phyloP scores from a whole-genome alignment of 2,113 vertebrate species.

The Mesitornis unicolor region DNA sequence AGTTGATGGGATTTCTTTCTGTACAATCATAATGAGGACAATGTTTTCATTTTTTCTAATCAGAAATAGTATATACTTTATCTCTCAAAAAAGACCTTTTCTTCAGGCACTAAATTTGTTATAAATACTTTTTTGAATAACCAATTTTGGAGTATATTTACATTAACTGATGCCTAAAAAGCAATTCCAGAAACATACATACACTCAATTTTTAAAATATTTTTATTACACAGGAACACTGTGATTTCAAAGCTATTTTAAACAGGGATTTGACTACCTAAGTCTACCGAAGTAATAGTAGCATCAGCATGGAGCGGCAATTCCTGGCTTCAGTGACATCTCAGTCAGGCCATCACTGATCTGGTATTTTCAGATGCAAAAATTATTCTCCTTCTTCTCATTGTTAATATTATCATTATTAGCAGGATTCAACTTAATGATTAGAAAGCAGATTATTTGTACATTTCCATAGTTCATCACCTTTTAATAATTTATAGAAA shows the following conservation, averaged over 20 bases:
- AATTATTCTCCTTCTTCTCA: constrained; percentile 3
- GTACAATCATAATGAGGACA: not conserved
- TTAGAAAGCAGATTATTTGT: not conserved
- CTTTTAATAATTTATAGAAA: constrained; percentile 53
- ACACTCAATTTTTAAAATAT: not conserved
- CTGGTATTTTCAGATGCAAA: constrained; percentile 9
- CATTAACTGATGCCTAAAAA: not conserved
- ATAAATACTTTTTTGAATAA: not conserved
- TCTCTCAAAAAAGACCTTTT: not conserved
- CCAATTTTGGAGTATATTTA: not conserved
- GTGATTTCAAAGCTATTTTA: not conserved
- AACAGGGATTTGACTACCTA: not conserved
- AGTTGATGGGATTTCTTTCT: not conserved
- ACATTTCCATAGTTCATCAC: not conserved
- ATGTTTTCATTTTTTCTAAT: not conserved
- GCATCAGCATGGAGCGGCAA: not conserved
- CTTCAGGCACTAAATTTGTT: not conserved
- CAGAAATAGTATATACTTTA: not conserved
- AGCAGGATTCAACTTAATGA: not conserved
- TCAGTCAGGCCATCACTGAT: not conserved
- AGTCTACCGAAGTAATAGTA: not conserved
- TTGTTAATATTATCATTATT: not conserved
- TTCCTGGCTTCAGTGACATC: not conserved
- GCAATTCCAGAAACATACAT: not conserved
- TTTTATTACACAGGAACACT: not conserved